Conservation (phyloP, 2,797 vertebrate genomes). For the Columba guinea region DNA sequence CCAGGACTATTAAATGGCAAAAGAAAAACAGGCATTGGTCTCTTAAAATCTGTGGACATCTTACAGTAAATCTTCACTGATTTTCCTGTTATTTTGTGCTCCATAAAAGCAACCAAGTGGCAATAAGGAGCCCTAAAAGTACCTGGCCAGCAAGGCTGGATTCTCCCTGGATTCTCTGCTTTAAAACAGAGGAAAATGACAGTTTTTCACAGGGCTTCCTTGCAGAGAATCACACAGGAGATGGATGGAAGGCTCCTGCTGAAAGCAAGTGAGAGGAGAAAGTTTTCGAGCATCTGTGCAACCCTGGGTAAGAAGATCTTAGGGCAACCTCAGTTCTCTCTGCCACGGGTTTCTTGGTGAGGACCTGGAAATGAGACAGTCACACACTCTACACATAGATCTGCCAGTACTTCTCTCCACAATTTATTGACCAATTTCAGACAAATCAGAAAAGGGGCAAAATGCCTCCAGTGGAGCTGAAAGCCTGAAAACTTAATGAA, state of each 20-base stretch:
- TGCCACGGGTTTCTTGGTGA: fast-evolving
- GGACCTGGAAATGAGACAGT: not conserved
- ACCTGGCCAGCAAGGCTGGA: not conserved
- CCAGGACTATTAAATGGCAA: not conserved
- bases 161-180: not conserved
- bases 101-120: not conserved
- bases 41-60: not conserved
- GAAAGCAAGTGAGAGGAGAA: not conserved
- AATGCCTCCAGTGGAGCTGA: not conserved
- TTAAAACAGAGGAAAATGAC: not conserved
- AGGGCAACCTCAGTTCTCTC: not conserved
- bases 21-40: not conserved
- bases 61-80: not conserved
- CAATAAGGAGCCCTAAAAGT: not conserved
- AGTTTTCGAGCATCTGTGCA: not conserved
- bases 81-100: not conserved
- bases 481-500: not conserved
- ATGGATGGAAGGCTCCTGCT: not conserved
- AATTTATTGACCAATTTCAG: not conserved
- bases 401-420: not conserved
- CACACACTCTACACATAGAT: not conserved
- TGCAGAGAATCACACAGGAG: not conserved
- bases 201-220: not conserved
- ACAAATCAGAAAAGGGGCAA: not conserved
- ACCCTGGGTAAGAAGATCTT: not conserved